Evolutionary conservation across 2,888 invertebrate genomes (phyloP), one percentile per base, ranked within the genome.

Genomic region (Caenorhabditis imperialis): DNA sequence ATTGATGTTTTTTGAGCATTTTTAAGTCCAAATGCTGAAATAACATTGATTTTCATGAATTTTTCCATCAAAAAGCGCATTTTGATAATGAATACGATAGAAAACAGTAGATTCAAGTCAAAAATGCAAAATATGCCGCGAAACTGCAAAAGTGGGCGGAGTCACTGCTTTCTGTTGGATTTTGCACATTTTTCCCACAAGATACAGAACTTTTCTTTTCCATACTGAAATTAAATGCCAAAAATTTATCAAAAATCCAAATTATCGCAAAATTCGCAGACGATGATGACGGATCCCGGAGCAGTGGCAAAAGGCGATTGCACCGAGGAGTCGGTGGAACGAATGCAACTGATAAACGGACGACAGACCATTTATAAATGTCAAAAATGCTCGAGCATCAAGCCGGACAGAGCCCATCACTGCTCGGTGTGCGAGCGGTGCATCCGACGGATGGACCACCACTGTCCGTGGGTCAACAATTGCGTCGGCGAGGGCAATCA

Each of bases 401-500:
- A 96, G 88, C 96, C 96, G 0, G 95, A 95, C 85, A 91, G 96
- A 72, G 96, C 96, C 0, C 96, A 96, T 90, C 96, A 96, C 30
- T 30, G 30, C 10, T 30, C 30, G 79, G 89, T 90, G 7, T 88
- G 89, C 89, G 90, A 83, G 81, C 20, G 81, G 30, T 80, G 80
- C 40, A 81, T 82, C 14, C 72, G 75, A 20, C 42, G 78, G 90
- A 94, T 94, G 93, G 93, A 93, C 87, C 93, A 93, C 88, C 93
- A 94, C 88, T 94, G 93, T 90, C 98, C 79, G 8, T 88, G 88
- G 88, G 90, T 99, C 8, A 99, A 99, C 89, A 99, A 99, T 89
- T 99, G 99, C 90, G 96, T 99, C 2, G 99, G 99, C 20, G 98
- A 98, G 90, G 95, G 94, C 88, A 99, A 99, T 91, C 99, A 99